These are phyloP conservation scores for Myopa testacea DNA, from an alignment of 2,888 invertebrate species.

Conservation along the genomic window DNA sequence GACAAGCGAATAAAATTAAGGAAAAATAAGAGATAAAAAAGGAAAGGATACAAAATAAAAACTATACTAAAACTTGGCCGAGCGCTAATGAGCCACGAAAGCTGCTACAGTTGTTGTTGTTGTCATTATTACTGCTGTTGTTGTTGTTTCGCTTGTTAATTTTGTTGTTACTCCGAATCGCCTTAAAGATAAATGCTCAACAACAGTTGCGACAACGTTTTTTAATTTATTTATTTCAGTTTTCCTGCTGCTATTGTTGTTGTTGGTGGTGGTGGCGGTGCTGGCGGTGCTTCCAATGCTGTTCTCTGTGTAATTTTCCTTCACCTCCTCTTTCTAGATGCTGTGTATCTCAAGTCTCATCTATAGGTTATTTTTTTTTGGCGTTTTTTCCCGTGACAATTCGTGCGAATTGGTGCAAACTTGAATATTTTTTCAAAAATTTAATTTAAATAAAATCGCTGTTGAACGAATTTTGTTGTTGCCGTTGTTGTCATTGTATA, in stretches of 20 bases:
- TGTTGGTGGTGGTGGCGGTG: neutral
- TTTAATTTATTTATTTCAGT: constrained; percentile 24
- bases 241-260: neutral
- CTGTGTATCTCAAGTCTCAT: neutral
- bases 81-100: constrained; percentile 9
- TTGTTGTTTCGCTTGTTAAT: neutral
- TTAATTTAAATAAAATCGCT: neutral
- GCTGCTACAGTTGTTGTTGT: neutral
- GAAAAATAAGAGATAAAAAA: neutral
- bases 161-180: neutral
- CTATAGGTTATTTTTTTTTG: neutral
- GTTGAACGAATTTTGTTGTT: no score
- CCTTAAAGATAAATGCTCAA: constrained; percentile 11
- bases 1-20: neutral
- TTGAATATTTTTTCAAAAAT: neutral
- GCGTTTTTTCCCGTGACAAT: neutral
- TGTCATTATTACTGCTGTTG: neutral
- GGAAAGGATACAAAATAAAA: neutral
- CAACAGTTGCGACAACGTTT: neutral
- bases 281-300: no score
- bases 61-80: neutral
- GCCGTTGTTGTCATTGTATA: no score
- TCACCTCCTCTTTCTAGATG: neutral
- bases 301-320: neutral
- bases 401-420: constrained; percentile 14